Evolutionary conservation across 2,888 invertebrate genomes (phyloP), one percentile per base, ranked within the genome.

Genomic region (Ptychoptera contaminata): DNA sequence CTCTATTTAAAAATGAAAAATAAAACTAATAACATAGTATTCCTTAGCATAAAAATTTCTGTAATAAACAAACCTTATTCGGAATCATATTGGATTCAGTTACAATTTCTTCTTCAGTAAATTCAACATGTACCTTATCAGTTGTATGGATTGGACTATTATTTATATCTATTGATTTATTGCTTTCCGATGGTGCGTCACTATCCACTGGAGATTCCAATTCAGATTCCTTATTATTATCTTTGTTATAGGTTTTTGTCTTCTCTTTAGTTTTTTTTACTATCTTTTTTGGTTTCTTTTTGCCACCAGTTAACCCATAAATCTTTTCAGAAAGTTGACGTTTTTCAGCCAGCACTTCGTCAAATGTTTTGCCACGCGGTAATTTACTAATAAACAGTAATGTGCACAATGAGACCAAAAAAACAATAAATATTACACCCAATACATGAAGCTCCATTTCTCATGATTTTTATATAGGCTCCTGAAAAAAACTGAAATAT

Each of bases 401-500:
- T 16, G 64, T 65, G 43, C 59, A 53, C 45, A 65, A 52, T 37
- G 66, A 65, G 16, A 59, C 62, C 53, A 62, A 54, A 51, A 65
- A 60, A 42, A 65, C 61, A 53, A 63, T 62, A 50, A 60, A 58
- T 54, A 66, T 65, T 51, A 65, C 61, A 52, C 60, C 58, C 52
- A 63, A 57, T 52, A 65, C 59, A 53, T 63, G 62, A 47, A 65
- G 58, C 56, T 65, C 66, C 65, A 65, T 65, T 48, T 50, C 44
- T 40, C 50, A 50, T 50, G 42, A 16, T 42, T 42, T 42, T 16
- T 23, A 16, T 42, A 34, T 12, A 4, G 8, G 8, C 8, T 36
- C 14, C 12, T 36, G 8, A 36, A 36, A 36, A 4, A 32, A 32
- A 7, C 32, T 32, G 12, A 36, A 14, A 23, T 23, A 23, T 23